Percentiles rank a stretch among this genome's conserved stretches.
These are phyloP conservation scores for Caenorhabditis zanzibari DNA, from an alignment of 2,888 invertebrate species.

Conservation along the genomic window DNA sequence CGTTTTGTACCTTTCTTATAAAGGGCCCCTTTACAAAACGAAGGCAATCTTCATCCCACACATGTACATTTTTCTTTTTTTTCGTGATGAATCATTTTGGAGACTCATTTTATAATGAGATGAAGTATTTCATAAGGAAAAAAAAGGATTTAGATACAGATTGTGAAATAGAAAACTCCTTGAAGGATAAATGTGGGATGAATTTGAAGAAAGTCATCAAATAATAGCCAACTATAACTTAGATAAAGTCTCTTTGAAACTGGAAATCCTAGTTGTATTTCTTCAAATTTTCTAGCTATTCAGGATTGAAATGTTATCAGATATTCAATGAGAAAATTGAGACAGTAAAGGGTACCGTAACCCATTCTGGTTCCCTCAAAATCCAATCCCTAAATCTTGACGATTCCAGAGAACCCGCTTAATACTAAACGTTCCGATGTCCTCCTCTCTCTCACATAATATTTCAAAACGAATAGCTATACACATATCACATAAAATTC, in stretches of 20 bases:
- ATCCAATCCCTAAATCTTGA: neutral
- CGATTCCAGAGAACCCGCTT: neutral
- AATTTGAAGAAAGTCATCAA: too few species aligned
- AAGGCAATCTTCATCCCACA: constrained; percentile 25
- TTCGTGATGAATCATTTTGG: constrained; percentile 8
- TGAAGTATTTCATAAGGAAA: neutral
- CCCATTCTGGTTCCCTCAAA: too few species aligned
- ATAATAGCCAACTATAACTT: too few species aligned
- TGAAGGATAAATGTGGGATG: neutral
- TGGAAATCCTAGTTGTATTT: too few species aligned
- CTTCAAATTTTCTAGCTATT: too few species aligned
- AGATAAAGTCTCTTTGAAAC: too few species aligned
- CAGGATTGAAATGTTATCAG: too few species aligned
- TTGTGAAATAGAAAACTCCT: constrained; percentile 3
- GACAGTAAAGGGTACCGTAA: too few species aligned
- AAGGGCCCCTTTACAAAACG: constrained; percentile 21
- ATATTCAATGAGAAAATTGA: too few species aligned
- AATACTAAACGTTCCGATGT: constrained; percentile 24
- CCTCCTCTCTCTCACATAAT: constrained; percentile 34
- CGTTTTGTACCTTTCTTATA: constrained; percentile 1
- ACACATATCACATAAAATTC: constrained; percentile 58
- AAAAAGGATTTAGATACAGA: neutral
- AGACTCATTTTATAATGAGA: neutral
- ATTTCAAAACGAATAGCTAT: constrained; percentile 51
- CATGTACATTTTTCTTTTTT: neutral